Evolutionary conservation across 2,888 invertebrate species (phyloP).

Genomic region (Ectemnius lituratus): DNA sequence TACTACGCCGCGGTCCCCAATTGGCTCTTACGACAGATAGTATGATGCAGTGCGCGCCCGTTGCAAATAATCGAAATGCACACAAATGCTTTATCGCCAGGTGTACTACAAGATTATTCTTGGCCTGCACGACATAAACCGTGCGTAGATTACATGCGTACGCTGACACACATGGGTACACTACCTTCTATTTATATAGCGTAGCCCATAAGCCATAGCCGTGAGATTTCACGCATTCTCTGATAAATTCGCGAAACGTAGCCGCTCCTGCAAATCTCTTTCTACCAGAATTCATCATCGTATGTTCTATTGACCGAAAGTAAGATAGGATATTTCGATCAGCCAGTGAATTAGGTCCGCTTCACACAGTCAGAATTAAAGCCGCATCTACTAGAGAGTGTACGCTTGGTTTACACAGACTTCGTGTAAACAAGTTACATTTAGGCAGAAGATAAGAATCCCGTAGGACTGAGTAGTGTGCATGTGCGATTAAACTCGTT

Average conservation of each 20-base stretch:
- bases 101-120: conserved; percentile 53
- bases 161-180: no score
- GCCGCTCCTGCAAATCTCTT: no score
- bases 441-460: conserved; percentile 3
- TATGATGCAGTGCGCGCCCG: conserved; percentile 49
- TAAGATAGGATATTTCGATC: no score
- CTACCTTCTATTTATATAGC: no score
- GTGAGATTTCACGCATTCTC: no score
- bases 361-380: no score
- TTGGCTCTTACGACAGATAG: conserved; percentile 37
- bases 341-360: no score
- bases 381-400: no score
- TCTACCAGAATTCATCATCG: no score
- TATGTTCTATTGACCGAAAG: no score
- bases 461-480: not conserved
- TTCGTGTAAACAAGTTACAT: conserved; percentile 1
- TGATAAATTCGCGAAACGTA: no score
- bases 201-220: no score
- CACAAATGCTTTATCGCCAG: conserved; percentile 54
- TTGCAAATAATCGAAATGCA: conserved; percentile 61
- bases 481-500: conserved; percentile 32
- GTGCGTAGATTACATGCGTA: conserved; percentile 4
- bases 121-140: conserved; percentile 37
- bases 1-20: conserved; percentile 25
- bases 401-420: not conserved